Percentiles rank a stretch among this genome's conserved stretches.
Evolutionary conservation across 2,113 vertebrate genomes (phyloP).

Genomic region (Neolamprologus hecqui): DNA sequence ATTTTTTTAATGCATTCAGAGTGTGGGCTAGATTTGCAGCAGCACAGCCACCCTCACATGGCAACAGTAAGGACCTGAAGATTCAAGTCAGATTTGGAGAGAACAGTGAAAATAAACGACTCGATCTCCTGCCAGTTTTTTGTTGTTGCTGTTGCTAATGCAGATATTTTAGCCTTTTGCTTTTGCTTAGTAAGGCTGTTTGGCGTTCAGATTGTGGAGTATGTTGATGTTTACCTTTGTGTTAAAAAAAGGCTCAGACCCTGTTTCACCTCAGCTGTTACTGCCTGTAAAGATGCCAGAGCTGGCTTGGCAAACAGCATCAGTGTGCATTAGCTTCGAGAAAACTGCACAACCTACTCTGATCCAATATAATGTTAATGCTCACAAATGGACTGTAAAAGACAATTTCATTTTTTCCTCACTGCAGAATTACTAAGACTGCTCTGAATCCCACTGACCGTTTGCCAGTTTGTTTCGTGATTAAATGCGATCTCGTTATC

Average conservation of each 20-base stretch:
- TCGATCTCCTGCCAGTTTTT: background rate
- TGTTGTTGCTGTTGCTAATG: background rate
- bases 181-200: background rate
- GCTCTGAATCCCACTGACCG: background rate
- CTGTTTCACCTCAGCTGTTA: constrained; percentile 29
- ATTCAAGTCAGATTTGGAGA: accelerated
- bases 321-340: background rate
- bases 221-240: background rate
- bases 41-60: background rate
- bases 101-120: background rate
- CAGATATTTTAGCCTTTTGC: background rate
- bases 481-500: background rate
- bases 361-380: background rate
- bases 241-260: background rate
- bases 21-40: background rate
- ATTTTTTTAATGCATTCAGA: background rate
- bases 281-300: constrained; percentile 10
- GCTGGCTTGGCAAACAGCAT: background rate
- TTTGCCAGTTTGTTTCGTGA: background rate
- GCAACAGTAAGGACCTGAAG: background rate
- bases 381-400: background rate
- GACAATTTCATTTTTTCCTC: background rate
- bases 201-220: background rate
- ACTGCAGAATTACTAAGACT: background rate
- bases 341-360: background rate